Percentiles rank a stretch among this genome's conserved stretches.
phyloP scores from a whole-genome alignment of 2,113 vertebrate species.

The Chloropsis hardwickii region DNA sequence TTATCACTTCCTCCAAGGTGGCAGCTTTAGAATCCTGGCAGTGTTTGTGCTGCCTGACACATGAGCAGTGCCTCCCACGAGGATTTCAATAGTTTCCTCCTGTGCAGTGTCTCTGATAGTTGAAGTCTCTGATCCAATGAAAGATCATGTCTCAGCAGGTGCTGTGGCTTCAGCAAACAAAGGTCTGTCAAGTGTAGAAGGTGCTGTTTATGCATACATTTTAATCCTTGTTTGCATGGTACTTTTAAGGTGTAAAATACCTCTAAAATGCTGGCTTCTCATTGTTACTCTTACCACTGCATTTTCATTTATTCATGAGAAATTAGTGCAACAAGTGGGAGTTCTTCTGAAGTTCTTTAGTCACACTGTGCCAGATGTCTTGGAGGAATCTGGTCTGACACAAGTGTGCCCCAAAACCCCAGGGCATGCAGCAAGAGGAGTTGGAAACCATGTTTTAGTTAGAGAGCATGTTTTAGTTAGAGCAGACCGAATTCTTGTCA shows the following conservation, averaged over 20 bases:
- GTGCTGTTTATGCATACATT: not conserved
- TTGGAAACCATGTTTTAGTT: not conserved
- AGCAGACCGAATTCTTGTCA: not conserved
- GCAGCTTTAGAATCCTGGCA: accelerated
- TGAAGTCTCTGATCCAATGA: not conserved
- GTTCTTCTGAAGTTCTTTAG: not conserved
- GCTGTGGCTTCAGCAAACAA: not conserved
- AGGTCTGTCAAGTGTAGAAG: not conserved
- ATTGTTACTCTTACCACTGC: not conserved
- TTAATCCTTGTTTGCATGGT: not conserved
- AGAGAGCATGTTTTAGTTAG: not conserved
- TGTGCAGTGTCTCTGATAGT: not conserved
- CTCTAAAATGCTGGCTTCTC: not conserved
- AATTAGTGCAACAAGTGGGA: not conserved
- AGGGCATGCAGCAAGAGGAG: not conserved
- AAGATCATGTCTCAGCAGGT: not conserved
- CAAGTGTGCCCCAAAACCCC: not conserved
- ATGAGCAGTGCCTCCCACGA: not conserved
- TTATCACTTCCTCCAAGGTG: not conserved
- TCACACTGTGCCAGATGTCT: not conserved
- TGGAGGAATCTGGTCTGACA: not conserved
- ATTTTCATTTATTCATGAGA: not conserved
- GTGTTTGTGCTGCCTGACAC: not conserved
- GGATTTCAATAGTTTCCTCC: not conserved
- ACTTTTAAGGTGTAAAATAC: not conserved